Conservation (phyloP, 2,797 vertebrate genomes). For the Mergus octosetaceus region DNA sequence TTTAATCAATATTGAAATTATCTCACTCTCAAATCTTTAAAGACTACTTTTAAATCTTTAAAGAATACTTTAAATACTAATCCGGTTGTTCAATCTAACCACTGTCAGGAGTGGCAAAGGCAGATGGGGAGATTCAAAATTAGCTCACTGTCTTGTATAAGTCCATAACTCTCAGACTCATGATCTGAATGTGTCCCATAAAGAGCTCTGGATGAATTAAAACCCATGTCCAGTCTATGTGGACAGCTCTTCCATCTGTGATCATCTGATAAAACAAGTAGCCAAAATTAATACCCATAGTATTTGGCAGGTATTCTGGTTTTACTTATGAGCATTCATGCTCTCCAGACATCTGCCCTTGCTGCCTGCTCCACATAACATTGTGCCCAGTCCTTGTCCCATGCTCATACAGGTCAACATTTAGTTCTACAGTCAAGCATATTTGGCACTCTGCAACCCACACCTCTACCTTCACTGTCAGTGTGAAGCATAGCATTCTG, state of each 20-base stretch:
- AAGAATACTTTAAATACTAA: neutral
- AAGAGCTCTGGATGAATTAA: slow-evolving; percentile 4
- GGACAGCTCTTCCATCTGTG: slow-evolving; percentile 15
- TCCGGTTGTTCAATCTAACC: neutral
- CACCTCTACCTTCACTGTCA: slow-evolving; percentile 9
- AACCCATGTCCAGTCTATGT: neutral
- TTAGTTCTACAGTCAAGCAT: neutral
- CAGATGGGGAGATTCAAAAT: neutral
- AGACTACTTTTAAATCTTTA: neutral
- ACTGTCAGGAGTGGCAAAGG: neutral
- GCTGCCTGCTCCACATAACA: neutral
- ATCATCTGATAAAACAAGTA: slow-evolving; percentile 45
- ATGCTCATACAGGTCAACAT: slow-evolving; percentile 2
- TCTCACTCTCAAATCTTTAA: neutral
- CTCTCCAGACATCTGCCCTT: slow-evolving; percentile 51
- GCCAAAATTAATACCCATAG: slow-evolving; percentile 25
- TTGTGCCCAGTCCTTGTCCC: neutral
- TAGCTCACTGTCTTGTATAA: neutral
- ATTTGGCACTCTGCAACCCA: neutral
- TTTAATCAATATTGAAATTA: neutral
- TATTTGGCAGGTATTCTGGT: slow-evolving; percentile 41
- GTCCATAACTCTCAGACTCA: neutral
- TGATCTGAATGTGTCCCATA: neutral
- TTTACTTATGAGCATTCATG: slow-evolving; percentile 15
- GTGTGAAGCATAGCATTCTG: neutral